Evolutionary conservation across 2,888 invertebrate species (phyloP), one percentile per base, ranked within the genome.

Genomic region (Mythimna lalbum): DNA sequence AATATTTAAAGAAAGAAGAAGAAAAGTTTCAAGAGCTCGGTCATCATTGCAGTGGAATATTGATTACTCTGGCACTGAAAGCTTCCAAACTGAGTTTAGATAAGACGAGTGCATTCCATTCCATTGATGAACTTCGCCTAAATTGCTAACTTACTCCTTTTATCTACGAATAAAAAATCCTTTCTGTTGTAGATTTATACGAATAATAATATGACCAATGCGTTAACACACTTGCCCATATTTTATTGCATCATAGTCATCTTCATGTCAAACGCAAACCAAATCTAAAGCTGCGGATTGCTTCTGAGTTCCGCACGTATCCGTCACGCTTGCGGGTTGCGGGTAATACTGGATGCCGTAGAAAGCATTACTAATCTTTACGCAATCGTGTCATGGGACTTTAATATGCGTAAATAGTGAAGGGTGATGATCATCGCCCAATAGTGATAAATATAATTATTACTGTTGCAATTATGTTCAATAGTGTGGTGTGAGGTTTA

Each of bases 321-420:
- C 80, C 39, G 80, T 68, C 66, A 67, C 59, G 55, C 56, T 50
- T 21, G 39, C 52, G 53, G 43, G 31, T 47, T 27, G 43, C 43
- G 33, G 53, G 59, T 21, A 55, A 60, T 43, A 43, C 49, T 56
- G 63, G 69, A 63, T 55, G 59, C 57, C 33, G 53, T 80, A 84
- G 84, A 84, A 84, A 84, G 84, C 83, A 86, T 84, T 60, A 61
- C 79, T 67, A 83, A 83, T 82, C 47, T 47, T 84, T 80, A 57
- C 69, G 63, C 63, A 83, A 80, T 66, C 12, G 9, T 4, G 10
- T 47, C 57, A 63, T 63, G 23, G 60, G 61, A 64, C 43, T 49
- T 47, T 71, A 83, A 81, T 76, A 65, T 72, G 84, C 80, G 71
- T 69, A 76, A 76, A 76, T 63, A 83, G 70, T 83, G 81, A 80